These are phyloP conservation scores for Pantherophis vulpinus DNA, from an alignment of 2,797 vertebrate species.

Conservation along the genomic window DNA sequence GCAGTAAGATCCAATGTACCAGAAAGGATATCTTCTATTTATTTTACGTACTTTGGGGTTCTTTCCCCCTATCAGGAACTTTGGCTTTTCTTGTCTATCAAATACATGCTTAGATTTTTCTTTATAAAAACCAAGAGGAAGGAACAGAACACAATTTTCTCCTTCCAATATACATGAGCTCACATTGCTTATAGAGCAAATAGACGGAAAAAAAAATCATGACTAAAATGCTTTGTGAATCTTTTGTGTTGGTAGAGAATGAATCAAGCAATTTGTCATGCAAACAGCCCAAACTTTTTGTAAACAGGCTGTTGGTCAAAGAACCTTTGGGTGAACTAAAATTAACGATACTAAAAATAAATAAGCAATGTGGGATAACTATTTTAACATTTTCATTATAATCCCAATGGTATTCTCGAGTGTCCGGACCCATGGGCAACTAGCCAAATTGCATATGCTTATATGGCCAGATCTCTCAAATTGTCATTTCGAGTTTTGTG, in stretches of 20 bases:
- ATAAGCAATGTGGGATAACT: conserved; percentile 31
- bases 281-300: conserved; percentile 4
- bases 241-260: neutral
- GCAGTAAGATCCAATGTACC: neutral
- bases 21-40: neutral
- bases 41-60: neutral
- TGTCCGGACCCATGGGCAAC: neutral
- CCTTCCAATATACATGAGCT: neutral
- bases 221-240: neutral
- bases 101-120: neutral
- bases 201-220: neutral
- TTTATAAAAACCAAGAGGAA: neutral
- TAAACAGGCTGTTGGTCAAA: conserved; percentile 5
- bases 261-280: conserved; percentile 8
- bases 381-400: conserved; percentile 32
- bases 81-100: neutral
- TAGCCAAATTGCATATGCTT: conserved; percentile 5
- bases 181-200: neutral
- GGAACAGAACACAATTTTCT: neutral
- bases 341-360: conserved; percentile 29
- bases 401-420: conserved; percentile 21
- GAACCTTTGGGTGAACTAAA: neutral
- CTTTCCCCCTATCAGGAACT: neutral
- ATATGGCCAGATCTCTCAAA: neutral
- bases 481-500: neutral